Base-by-base conservation (phyloP, 2,797 vertebrate species). In the Trematomus bernacchii region DNA sequence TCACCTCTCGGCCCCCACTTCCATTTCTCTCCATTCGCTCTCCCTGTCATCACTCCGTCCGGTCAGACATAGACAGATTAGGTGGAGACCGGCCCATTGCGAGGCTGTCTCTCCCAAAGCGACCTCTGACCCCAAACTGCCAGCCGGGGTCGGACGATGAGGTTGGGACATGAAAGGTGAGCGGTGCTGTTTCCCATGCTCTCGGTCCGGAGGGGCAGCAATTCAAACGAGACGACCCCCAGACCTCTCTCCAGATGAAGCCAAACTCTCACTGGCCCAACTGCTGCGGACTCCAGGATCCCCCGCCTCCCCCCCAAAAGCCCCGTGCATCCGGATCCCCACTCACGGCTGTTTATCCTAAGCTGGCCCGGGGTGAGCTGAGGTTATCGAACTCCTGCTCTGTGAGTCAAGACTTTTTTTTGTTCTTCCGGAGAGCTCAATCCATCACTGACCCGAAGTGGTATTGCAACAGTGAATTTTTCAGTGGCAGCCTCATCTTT, bases 181-280 rank as follows among this genome's bases (percentile, higher is more conserved):
- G 76, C 52, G 21, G 57, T 30, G 84, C 82, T 16, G 72, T 85
- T 93, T 94, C 93, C 89, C 92, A 93, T 86, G 90, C 84, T 86
- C 89, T 76, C 52, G 30, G 40, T 90, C 83, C 72, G 40, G 74
- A 86, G 78, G 86, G 81, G 85, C 75, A 75, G 66, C 68, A 88
- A 87, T 82, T 93, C 89, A 93, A 93, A 92, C 71, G 2, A 61
- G 81, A 79, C 40, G 59, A 86, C 87, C 89, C 82, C 76, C 80
- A 71, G 72, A 86, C 83, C 82, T 70, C 83, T 80, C 76, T 79
- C 86, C 84, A 78, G 75, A 91, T 90, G 91, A 91, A 63, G 87
- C 69, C 80, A 74, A 81, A 89, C 88, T 86, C 71, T 89, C 67
- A 16, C 77, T 80, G 87, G 66, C 42, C 71, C 68, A 55, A 80